Evolutionary conservation across 2,888 invertebrate genomes (phyloP).

Genomic region (Hydrotaea diabolus): DNA sequence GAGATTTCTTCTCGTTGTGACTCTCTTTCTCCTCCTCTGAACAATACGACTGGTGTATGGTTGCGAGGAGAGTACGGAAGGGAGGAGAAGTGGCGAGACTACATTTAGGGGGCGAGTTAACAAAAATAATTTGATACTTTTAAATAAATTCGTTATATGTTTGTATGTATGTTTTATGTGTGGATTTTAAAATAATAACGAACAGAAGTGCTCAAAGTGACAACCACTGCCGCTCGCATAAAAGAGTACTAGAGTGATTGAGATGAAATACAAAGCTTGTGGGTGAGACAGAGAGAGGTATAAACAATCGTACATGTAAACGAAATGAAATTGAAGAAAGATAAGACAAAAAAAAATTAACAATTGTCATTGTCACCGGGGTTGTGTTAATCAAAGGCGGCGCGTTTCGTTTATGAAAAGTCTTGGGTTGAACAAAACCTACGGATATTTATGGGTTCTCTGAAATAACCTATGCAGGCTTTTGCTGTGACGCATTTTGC

Average conservation of each 20-base stretch:
- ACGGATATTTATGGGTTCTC: not conserved
- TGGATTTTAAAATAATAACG: not conserved
- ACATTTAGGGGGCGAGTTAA: not conserved
- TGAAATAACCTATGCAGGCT: not conserved
- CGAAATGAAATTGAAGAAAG: conserved; percentile 49
- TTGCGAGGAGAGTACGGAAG: too few relatives aligned
- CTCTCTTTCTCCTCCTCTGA: too few relatives aligned
- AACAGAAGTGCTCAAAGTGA: not conserved
- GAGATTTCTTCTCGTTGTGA: not conserved
- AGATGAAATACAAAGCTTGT: not conserved
- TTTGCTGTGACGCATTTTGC: not conserved
- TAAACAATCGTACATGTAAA: conserved; percentile 56
- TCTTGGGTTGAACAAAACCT: not conserved
- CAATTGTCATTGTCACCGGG: conserved; percentile 2
- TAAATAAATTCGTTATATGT: conserved; percentile 8
- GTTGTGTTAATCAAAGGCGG: not conserved
- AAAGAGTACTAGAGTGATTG: not conserved
- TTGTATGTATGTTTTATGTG: not conserved
- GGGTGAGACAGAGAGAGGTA: not conserved
- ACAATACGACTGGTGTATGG: too few relatives aligned
- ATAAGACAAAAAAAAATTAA: conserved; percentile 4
- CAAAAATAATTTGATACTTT: conserved; percentile 12
- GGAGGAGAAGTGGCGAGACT: too few relatives aligned
- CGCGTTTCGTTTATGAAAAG: not conserved
- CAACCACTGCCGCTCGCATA: not conserved